phyloP scores from a whole-genome alignment of 2,113 vertebrate species.

The Platichthys stellatus region DNA sequence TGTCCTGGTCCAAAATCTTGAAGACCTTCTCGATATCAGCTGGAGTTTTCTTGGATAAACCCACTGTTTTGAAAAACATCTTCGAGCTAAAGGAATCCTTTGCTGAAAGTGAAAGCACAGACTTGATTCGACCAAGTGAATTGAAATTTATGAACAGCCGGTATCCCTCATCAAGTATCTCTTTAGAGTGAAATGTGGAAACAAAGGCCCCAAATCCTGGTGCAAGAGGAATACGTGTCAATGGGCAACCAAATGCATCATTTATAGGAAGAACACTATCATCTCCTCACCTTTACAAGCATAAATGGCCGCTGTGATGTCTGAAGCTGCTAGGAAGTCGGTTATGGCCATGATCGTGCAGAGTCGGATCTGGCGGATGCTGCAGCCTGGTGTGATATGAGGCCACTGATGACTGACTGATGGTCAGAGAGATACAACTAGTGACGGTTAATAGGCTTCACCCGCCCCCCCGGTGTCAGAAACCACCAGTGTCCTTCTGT shows the following conservation, averaged over 20 bases:
- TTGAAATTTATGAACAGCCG: not conserved
- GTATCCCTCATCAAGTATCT: not conserved
- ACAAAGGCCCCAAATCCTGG: not conserved
- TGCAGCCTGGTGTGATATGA: slow-evolving; percentile 22
- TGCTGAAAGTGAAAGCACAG: slow-evolving; percentile 54
- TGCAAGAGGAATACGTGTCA: not conserved
- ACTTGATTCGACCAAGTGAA: not conserved
- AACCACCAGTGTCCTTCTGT: slow-evolving; percentile 74
- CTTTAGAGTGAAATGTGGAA: not conserved
- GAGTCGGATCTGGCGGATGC: slow-evolving; percentile 14
- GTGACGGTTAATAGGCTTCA: slow-evolving; percentile 27
- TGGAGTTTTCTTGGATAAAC: slow-evolving; percentile 76
- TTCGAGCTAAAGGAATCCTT: slow-evolving; percentile 77
- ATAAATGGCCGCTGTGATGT: slow-evolving; percentile 80
- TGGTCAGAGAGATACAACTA: slow-evolving; percentile 39
- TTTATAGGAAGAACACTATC: not conserved
- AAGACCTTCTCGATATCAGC: slow-evolving; percentile 78
- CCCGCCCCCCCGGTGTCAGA: slow-evolving; percentile 61
- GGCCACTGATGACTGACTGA: slow-evolving; percentile 14
- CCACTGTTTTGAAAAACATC: slow-evolving; percentile 76
- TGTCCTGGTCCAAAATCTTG: slow-evolving; percentile 80
- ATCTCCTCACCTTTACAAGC: slow-evolving; percentile 80
- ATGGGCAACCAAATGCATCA: not conserved
- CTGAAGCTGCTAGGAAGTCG: slow-evolving; percentile 78
- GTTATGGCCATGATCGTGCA: slow-evolving; percentile 77